Base-by-base conservation (phyloP, 2,113 vertebrate genomes). In the Spea multiplicata region DNA sequence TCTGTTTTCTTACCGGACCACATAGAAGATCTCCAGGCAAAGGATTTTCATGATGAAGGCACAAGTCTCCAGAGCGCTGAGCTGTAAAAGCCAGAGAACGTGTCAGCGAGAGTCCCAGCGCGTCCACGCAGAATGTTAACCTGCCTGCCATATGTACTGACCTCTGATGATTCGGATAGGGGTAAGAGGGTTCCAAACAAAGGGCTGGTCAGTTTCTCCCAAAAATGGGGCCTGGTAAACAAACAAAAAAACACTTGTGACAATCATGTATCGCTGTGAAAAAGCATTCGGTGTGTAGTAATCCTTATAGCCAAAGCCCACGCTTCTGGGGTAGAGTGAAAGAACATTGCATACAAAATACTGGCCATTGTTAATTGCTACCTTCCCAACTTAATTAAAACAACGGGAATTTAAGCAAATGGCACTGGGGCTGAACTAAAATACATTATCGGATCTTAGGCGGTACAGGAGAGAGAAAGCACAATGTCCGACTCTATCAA, bases 11-110 rank as follows among this genome's bases (percentile, higher is more conserved):
- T 89, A 99, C 97, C 96, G 94, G 88, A 94, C 95, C 49, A 95
- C 96, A 49, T 97, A 98, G 89, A 96, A 96, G 87, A 99, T 96
- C 90, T 99, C 97, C 84, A 99, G 90, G 77, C 95, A 96, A 55
- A 99, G 94, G 12, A 99, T 98, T 87, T 98, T 99, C 96, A 99
- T 97, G 75, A 96, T 95, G 68, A 99, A 96, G 59, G 97, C 96
- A 83, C 97, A 99, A 5, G 96, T 97, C 86, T 99, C 97, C 89
- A 99, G 89, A 83, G 96, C 88, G 71, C 95, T 98, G 66, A 95
- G 94, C 97, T 99, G 86, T 12, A 44, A 84, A 86, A 17, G 74
- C 0, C 30, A 62, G 46, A 3, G 16, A 49, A 53, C 5, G 16
- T 47, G 14, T 61, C 0, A 75, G 66, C 83, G 55, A 72, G 14